Evolutionary conservation across 2,113 vertebrate species (phyloP), one percentile per base, ranked within the genome.

Genomic region (Cairina moschata): DNA sequence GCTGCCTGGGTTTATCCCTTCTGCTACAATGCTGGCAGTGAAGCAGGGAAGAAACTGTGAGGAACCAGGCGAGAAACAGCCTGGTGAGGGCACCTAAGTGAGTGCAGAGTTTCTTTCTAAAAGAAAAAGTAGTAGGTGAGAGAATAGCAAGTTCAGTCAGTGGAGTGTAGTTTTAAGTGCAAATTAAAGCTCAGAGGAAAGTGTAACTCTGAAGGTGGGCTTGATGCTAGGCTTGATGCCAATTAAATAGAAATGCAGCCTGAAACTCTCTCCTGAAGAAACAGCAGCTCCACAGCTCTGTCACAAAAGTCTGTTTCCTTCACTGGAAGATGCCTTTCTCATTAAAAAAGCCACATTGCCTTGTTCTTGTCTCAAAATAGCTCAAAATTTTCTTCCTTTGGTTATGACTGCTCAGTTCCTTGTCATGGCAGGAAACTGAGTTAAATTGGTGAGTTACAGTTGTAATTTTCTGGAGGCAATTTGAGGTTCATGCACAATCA

Each of bases 201-300:
- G 17, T 12, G 13, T 65, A 80, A 67, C 16, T 83, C 80, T 52
- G 42, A 88, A 93, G 87, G 65, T 28, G 32, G 56, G 8, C 12
- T 79, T 88, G 69, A 77, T 60, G 69, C 26, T 36, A 73, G 34
- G 38, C n/a, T 88, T 88, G 65, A 78, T 60, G 62, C n/a, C 93
- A 95, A 90, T 95, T 96, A 96, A 96, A 72, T 28, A 91, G 79
- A 95, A 96, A 83, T 48, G 34, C 56, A 96, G 83, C 9, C 92
- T 88, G 88, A 83, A 91, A 84, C 13, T 71, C 76, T 65, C 60
- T 56, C 21, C 52, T 60, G 59, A 86, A 91, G 82, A 80, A 96
- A 83, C 55, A 63, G 48, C 21, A 1, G 83, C 80, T 90, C 72
- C 79, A 75, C 72, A 68, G 23, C 17, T 90, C 73, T 93, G 68